These are phyloP conservation scores for Drosophila varians DNA, from an alignment of 1,140 invertebrate species.

Conservation along the genomic window DNA sequence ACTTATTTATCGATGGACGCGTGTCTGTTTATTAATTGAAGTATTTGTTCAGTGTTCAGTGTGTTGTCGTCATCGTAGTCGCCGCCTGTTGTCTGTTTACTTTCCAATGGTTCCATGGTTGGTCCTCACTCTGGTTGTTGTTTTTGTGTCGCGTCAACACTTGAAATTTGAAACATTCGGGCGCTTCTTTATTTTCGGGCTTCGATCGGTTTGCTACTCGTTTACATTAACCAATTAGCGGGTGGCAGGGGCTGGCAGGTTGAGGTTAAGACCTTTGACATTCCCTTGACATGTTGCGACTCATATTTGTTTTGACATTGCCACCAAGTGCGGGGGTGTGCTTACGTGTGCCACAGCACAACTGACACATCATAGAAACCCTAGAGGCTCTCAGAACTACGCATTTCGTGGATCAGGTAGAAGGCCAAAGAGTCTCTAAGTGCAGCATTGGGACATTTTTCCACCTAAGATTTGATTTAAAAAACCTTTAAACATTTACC, in stretches of 20 bases:
- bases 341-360: constrained; percentile 9
- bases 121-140: constrained; percentile 30
- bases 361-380: constrained; percentile 9
- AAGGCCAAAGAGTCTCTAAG: not conserved
- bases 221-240: constrained; percentile 82
- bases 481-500: too few species aligned
- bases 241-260: constrained; percentile 14
- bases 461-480: not conserved
- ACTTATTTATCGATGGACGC: constrained; percentile 78
- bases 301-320: constrained; percentile 76
- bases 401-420: not conserved
- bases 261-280: constrained; percentile 70
- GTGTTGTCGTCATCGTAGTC: constrained; percentile 31
- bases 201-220: constrained; percentile 50
- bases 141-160: constrained; percentile 68
- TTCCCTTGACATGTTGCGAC: constrained; percentile 67
- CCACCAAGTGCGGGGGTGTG: constrained; percentile 17
- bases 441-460: not conserved
- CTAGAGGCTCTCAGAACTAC: not conserved
- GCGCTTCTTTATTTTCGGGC: constrained; percentile 14
- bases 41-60: constrained; percentile 62
- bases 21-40: constrained; percentile 81
- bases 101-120: constrained; percentile 57
- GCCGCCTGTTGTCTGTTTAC: constrained; percentile 65
- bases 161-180: constrained; percentile 77